Conservation (phyloP, 2,888 invertebrate species). For the Brenthis hecate region DNA sequence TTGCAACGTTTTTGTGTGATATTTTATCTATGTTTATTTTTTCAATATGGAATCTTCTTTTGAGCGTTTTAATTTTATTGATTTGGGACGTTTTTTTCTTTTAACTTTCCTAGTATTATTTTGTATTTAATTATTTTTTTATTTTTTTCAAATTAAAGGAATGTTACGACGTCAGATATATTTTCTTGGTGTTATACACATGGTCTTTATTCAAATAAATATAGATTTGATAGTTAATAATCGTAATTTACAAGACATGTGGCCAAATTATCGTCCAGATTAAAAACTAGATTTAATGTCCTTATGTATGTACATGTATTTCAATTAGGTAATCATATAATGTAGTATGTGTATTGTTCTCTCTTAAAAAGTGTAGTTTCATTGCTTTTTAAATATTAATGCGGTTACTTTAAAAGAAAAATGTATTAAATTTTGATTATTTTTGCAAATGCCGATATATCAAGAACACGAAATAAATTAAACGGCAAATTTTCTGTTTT, state of each 20-base stretch:
- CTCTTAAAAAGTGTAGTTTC: constrained; percentile 1
- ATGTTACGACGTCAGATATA: constrained; percentile 52
- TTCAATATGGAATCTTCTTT: constrained; percentile 3
- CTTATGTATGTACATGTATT: constrained; percentile 36
- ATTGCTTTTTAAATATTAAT: background rate
- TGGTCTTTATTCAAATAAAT: constrained; percentile 32
- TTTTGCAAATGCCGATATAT: too few species aligned
- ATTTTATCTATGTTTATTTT: constrained; percentile 18
- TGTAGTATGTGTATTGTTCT: constrained; percentile 16
- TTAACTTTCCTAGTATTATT: background rate
- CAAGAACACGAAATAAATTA: too few species aligned
- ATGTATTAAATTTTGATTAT: too few species aligned
- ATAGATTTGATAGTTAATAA: constrained; percentile 38
- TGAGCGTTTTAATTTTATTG: background rate
- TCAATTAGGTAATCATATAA: constrained; percentile 25
- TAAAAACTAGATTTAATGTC: constrained; percentile 46
- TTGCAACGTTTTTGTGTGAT: constrained; percentile 45
- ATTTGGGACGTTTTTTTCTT: background rate
- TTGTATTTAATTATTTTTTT: background rate
- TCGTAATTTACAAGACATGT: constrained; percentile 59
- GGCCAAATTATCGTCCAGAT: constrained; percentile 80
- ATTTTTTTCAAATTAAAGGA: constrained; percentile 3
- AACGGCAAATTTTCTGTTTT: too few species aligned
- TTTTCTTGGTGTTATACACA: constrained; percentile 41
- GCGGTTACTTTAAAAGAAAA: too few species aligned